Evolutionary conservation across 2,113 vertebrate species (phyloP).

Genomic region (Campylomormyrus tamandua): DNA sequence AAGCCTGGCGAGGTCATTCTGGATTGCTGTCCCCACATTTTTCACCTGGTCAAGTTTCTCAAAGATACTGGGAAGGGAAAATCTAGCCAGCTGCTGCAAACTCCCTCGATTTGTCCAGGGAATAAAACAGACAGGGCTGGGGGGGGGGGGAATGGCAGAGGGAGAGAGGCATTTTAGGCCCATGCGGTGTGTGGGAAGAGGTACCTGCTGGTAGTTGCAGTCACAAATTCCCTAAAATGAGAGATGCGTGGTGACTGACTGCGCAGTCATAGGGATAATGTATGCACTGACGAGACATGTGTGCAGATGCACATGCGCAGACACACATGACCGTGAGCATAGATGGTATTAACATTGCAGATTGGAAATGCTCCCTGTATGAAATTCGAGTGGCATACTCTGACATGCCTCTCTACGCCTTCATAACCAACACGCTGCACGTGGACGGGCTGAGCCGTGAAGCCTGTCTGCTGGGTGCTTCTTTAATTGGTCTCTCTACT

Average conservation of each 20-base stretch:
- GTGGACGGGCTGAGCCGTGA: slow-evolving; percentile 39
- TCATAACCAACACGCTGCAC: slow-evolving; percentile 9
- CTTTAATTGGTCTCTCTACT: slow-evolving; percentile 70
- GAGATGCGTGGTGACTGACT: slow-evolving; percentile 30
- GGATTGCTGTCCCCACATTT: neutral
- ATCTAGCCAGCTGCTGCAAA: neutral
- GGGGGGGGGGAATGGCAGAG: neutral
- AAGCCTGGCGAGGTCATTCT: neutral
- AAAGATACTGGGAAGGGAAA: neutral
- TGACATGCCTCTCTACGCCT: slow-evolving; percentile 32
- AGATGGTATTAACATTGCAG: slow-evolving; percentile 47
- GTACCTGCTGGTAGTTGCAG: slow-evolving; percentile 17
- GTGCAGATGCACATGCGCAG: slow-evolving; percentile 2
- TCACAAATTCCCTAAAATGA: slow-evolving; percentile 32
- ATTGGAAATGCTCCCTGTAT: slow-evolving; percentile 34
- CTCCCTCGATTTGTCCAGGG: neutral
- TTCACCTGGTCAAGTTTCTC: neutral
- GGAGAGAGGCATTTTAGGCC: neutral
- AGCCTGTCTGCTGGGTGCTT: slow-evolving; percentile 50
- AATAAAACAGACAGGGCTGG: neutral
- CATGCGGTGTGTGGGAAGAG: too few relatives aligned
- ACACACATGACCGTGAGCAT: neutral
- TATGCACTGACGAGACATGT: slow-evolving; percentile 36
- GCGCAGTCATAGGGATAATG: slow-evolving; percentile 49
- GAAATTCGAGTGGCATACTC: slow-evolving; percentile 45